Evolutionary conservation across 2,113 vertebrate genomes (phyloP).

Genomic region (Merops nubicus): DNA sequence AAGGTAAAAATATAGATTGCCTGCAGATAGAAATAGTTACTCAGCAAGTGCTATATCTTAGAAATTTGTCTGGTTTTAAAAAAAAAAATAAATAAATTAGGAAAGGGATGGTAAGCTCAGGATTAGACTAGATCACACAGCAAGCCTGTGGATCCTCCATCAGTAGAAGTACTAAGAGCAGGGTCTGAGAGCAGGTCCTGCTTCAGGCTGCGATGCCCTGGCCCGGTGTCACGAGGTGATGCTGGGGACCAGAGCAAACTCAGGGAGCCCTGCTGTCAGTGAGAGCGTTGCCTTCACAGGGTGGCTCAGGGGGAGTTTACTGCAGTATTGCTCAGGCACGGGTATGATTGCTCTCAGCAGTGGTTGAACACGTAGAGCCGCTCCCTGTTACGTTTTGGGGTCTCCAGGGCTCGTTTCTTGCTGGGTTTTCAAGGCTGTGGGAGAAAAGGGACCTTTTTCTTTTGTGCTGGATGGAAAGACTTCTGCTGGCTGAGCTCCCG

Average conservation of each 20-base stretch:
- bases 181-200: background rate
- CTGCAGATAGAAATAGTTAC: constrained; percentile 37
- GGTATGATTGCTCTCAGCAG: background rate
- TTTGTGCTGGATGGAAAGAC: background rate
- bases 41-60: background rate
- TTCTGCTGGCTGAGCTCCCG: background rate
- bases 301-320: background rate
- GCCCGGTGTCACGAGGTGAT: rapidly evolving
- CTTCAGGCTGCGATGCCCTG: background rate
- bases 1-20: constrained; percentile 32
- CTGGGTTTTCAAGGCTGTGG: background rate
- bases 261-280: background rate
- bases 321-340: background rate
- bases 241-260: background rate
- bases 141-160: background rate
- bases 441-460: background rate
- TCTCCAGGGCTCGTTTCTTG: background rate
- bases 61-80: background rate
- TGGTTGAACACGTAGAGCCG: rapidly evolving
- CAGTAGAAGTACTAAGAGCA: background rate
- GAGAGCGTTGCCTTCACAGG: background rate
- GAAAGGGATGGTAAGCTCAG: background rate
- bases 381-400: rapidly evolving
- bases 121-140: background rate
- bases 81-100: background rate